Evolutionary conservation across 2,113 vertebrate species (phyloP).

Genomic region (Camarhynchus parvulus): DNA sequence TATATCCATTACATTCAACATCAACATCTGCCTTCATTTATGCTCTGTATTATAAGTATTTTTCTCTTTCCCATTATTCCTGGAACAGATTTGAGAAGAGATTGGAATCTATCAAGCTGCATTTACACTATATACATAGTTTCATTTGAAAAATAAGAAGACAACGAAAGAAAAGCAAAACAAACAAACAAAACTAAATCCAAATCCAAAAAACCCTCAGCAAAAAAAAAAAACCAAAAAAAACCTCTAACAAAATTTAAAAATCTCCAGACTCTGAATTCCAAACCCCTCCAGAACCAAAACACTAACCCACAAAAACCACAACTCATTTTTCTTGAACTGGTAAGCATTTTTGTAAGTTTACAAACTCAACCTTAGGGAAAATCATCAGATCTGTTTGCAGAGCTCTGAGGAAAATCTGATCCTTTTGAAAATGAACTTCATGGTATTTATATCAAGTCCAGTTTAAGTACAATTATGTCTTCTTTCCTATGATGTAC

Average conservation of each 20-base stretch:
- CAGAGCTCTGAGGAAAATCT: background rate
- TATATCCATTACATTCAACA: background rate
- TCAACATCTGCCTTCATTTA: background rate
- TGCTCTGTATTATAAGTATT: background rate
- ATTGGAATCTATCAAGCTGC: background rate
- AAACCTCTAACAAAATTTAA: background rate
- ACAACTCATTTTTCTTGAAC: background rate
- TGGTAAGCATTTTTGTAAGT: background rate
- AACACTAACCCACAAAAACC: background rate
- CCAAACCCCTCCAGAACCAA: background rate
- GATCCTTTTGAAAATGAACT: background rate
- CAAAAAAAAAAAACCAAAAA: background rate
- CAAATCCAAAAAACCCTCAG: background rate
- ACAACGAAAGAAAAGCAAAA: background rate
- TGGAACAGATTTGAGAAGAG: background rate
- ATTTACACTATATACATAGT: background rate
- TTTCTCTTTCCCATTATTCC: background rate
- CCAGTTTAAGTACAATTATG: background rate
- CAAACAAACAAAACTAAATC: background rate
- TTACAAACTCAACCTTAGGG: background rate
- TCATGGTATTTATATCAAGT: constrained; percentile 8
- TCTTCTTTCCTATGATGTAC: background rate
- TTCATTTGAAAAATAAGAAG: background rate
- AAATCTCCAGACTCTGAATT: background rate
- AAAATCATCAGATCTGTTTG: background rate